Base-by-base conservation (phyloP, 2,888 invertebrate genomes). In the Dusona sp. region DNA sequence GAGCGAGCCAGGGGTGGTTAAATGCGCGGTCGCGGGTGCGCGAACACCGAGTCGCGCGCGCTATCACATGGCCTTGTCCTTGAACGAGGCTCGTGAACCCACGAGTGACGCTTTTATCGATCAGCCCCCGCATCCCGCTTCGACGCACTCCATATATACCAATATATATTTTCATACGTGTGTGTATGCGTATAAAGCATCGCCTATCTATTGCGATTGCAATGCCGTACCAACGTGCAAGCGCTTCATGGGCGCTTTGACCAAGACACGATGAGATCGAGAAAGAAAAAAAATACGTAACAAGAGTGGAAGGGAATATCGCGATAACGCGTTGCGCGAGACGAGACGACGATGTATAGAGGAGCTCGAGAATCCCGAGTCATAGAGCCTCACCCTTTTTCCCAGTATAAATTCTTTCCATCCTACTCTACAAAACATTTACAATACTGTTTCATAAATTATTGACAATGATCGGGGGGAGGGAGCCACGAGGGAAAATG, bases 11-110 rank as follows among this genome's bases (percentile, higher is more conserved):
- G 90, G 93, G 93, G 92, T 92, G 90, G 92, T 89, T 90, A 90
- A 91, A 91, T 93, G 93, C 93, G 92, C 92, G 91, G 88, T 90
- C 91, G 91, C 92, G 92, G 92, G 91, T 93, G 93, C 93, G 94
- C 92, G 92, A 88, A 51, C 73, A 70, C 61, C 88, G 84, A 84
- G 84, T 89, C 86, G 83, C 88, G 86, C 89, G 92, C 94, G 94
- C 94, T 94, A 93, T 94, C 94, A 92, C 93, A 94, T 95, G 95
- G 95, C 95, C 95, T 95, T 95, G 95, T 95, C 95, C 95, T 95
- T 94, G 94, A 94, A 94, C 92, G 94, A 92, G 94, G 94, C 93
- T 93, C 91, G 94, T 94, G 94, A 94, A 94, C 94, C 92, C 94
- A 77, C 82, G 91, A 91, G 90, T 89, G 88, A 89, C 90, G 93